Percentiles rank a stretch among this genome's conserved stretches.
Conservation (phyloP, 1,140 invertebrate genomes). For the Lepidurus couesii region DNA sequence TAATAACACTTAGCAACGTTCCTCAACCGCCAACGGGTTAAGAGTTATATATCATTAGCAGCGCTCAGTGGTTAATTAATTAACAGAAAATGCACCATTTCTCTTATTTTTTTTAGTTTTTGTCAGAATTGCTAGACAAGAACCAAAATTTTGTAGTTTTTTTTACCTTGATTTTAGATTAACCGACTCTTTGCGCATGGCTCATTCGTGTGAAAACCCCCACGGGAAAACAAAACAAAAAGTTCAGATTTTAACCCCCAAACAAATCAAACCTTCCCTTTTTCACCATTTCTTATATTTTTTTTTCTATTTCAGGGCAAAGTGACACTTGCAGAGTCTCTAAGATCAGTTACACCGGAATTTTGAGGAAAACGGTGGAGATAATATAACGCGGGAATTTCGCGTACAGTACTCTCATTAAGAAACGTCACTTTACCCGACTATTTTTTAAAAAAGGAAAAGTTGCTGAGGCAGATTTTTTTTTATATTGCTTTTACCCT, state of each 20-base stretch:
- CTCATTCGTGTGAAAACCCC: background rate
- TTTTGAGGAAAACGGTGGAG: no score
- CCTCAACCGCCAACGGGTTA: background rate
- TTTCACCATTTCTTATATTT: no score
- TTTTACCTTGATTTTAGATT: slow-evolving; percentile 7
- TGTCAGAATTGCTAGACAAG: background rate
- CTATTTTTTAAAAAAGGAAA: no score
- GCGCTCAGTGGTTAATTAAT: background rate
- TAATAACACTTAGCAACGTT: background rate
- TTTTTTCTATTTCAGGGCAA: no score
- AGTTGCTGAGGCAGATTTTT: no score
- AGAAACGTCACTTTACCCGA: no score
- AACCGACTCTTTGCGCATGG: slow-evolving; percentile 17
- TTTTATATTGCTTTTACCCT: background rate
- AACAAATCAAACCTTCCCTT: background rate
- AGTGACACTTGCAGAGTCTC: no score
- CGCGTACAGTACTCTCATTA: no score
- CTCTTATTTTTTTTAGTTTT: no score
- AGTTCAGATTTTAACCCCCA: background rate
- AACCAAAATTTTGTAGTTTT: background rate
- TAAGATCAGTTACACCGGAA: no score
- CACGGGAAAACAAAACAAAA: background rate
- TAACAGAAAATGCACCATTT: background rate
- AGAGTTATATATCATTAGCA: background rate
- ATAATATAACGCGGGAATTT: no score